phyloP scores from a whole-genome alignment of 2,113 vertebrate species.

The Morphnarchus princeps region DNA sequence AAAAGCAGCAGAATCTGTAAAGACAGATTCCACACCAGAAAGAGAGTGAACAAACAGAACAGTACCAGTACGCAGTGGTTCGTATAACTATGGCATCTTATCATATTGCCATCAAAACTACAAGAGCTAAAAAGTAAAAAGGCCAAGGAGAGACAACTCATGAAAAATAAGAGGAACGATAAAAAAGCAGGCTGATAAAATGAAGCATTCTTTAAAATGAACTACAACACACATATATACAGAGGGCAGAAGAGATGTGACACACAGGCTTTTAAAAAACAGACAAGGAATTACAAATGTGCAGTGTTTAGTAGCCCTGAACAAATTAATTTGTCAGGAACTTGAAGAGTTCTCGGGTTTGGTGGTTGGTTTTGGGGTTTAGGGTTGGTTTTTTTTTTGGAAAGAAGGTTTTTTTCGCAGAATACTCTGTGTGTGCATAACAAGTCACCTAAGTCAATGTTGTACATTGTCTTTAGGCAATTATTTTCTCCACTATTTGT shows the following conservation, averaged over 20 bases:
- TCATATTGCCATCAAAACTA: neutral
- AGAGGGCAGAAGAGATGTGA: neutral
- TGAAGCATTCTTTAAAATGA: neutral
- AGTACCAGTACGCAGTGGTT: neutral
- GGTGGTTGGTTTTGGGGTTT: neutral
- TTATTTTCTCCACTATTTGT: slow-evolving; percentile 66
- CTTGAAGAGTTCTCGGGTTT: neutral
- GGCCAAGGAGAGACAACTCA: neutral
- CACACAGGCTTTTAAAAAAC: slow-evolving; percentile 9
- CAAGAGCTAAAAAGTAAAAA: neutral
- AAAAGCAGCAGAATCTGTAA: neutral
- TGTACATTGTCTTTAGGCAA: slow-evolving; percentile 67
- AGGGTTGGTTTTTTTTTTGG: neutral
- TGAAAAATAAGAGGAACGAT: slow-evolving; percentile 16
- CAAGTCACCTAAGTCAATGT: slow-evolving; percentile 70
- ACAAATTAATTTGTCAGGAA: slow-evolving; percentile 63
- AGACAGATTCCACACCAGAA: neutral
- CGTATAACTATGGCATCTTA: neutral
- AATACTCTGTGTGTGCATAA: slow-evolving; percentile 30
- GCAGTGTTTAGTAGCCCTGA: slow-evolving; percentile 5
- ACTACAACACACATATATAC: neutral
- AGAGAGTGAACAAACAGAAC: neutral
- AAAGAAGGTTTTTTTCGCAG: slow-evolving; percentile 29
- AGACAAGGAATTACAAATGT: slow-evolving; percentile 46
- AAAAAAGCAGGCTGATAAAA: slow-evolving; percentile 13